phyloP scores from a whole-genome alignment of 1,140 invertebrate species.

The Papilio polyxenes region DNA sequence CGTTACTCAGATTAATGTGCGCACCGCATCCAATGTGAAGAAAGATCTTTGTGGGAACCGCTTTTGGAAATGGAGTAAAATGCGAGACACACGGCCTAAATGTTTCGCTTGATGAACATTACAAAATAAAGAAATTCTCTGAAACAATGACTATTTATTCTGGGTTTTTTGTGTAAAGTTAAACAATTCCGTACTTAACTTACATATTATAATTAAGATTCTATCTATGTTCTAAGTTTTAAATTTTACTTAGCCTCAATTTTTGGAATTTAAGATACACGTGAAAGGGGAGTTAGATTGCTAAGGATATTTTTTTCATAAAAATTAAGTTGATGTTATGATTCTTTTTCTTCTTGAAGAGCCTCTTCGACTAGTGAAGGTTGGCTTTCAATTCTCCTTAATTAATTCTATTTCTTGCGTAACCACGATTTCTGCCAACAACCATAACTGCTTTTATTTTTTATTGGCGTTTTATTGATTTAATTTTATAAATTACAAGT shows the following conservation, averaged over 20 bases:
- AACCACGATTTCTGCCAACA: too few relatives aligned
- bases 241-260: not conserved
- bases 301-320: too few relatives aligned
- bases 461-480: not conserved
- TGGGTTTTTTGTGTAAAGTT: not conserved
- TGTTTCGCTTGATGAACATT: slow-evolving; percentile 12
- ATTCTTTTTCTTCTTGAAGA: too few relatives aligned
- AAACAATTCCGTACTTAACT: not conserved
- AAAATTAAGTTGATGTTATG: too few relatives aligned
- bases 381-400: too few relatives aligned
- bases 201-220: not conserved
- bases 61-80: slow-evolving; percentile 61
- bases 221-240: not conserved
- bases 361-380: too few relatives aligned
- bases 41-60: slow-evolving; percentile 74
- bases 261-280: not conserved
- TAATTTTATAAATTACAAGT: not conserved
- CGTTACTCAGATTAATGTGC: slow-evolving; percentile 72
- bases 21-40: slow-evolving; percentile 70
- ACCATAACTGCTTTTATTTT: too few relatives aligned
- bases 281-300: not conserved
- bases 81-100: slow-evolving; percentile 40
- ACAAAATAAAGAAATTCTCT: not conserved
- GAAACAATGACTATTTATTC: too few relatives aligned
- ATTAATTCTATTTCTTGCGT: too few relatives aligned